Percentiles rank a stretch among this genome's conserved stretches.
Evolutionary conservation across 2,888 invertebrate species (phyloP).

Genomic region (Cantharis flavilabris): DNA sequence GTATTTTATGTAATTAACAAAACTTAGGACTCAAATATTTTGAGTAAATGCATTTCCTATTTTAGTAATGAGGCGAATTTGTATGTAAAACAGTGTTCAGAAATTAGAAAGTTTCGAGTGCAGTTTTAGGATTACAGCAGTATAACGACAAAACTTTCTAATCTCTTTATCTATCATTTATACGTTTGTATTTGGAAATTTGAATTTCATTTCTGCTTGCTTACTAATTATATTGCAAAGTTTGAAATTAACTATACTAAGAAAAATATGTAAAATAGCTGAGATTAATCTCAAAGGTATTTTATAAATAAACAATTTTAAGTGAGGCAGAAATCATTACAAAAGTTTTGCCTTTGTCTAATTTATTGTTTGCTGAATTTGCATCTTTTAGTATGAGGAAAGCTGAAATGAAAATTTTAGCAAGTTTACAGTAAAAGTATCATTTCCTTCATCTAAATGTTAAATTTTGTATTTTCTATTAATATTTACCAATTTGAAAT

Average conservation of each 20-base stretch:
- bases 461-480: neutral
- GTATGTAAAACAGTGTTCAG: conserved; percentile 32
- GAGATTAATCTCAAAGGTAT: conserved; percentile 3
- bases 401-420: neutral
- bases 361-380: neutral
- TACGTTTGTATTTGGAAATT: conserved; percentile 26
- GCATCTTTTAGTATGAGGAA: neutral
- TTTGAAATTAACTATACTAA: conserved; percentile 9
- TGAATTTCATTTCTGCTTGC: conserved; percentile 21
- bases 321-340: neutral
- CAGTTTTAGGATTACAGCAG: conserved; percentile 21
- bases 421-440: neutral
- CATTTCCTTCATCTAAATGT: neutral
- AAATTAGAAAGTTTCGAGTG: conserved; percentile 30
- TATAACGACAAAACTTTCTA: conserved; percentile 27
- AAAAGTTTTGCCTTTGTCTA: neutral
- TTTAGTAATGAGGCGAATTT: conserved; percentile 33
- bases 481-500: neutral
- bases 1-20: conserved; percentile 26
- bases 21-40: conserved; percentile 21
- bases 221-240: conserved; percentile 19
- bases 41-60: conserved; percentile 26
- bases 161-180: conserved; percentile 32
- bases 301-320: neutral
- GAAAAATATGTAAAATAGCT: conserved; percentile 7